Conservation (phyloP, 2,113 vertebrate genomes). For the Paramormyrops kingsleyae region DNA sequence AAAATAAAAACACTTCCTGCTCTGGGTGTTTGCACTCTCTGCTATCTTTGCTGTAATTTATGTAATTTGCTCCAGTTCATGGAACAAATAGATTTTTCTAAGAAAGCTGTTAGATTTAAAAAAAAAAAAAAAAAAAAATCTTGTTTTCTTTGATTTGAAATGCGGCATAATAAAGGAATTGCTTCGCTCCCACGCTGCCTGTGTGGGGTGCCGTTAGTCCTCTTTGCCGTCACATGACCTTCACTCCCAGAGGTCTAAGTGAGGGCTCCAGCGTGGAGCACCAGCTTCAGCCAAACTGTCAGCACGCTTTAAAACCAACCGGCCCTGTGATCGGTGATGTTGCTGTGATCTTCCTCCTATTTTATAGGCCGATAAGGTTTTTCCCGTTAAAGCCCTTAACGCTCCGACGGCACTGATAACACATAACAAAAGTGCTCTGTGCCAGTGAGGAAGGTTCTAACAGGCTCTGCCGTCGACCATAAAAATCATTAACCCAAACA, state of each 20-base stretch:
- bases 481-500: neutral
- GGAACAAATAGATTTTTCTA: neutral
- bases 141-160: neutral
- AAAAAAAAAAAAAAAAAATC: neutral
- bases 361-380: neutral
- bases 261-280: neutral
- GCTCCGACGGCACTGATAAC: neutral
- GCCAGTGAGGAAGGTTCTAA: neutral
- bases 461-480: neutral
- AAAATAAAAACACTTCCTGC: neutral
- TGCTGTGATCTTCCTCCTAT: neutral
- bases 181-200: neutral
- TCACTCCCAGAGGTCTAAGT: neutral
- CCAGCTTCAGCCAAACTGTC: neutral
- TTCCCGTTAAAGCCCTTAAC: neutral
- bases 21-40: neutral
- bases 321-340: neutral
- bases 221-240: neutral
- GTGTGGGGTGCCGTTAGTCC: neutral
- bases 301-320: neutral
- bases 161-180: neutral
- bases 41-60: neutral
- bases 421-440: neutral
- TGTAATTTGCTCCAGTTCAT: neutral
- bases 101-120: neutral